phyloP scores from a whole-genome alignment of 1,140 invertebrate genomes.

The Eufriesea mexicana region DNA sequence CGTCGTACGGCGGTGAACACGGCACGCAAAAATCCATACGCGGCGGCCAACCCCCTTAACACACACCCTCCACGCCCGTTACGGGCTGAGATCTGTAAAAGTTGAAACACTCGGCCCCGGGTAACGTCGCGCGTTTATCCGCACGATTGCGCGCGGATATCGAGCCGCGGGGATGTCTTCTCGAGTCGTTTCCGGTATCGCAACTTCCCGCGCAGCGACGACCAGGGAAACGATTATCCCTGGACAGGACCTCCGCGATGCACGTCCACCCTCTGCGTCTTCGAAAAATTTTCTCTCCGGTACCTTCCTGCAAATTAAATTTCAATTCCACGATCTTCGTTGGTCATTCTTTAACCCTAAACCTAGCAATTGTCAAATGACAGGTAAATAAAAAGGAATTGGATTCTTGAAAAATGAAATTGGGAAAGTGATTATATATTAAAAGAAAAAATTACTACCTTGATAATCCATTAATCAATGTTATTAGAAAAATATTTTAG shows the following conservation, averaged over 20 bases:
- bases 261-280: not conserved
- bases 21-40: constrained; percentile 51
- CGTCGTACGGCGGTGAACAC: constrained; percentile 18
- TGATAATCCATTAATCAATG: too few species aligned
- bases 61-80: constrained; percentile 10
- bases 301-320: not conserved
- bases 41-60: constrained; percentile 20
- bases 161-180: constrained; percentile 44
- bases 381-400: too few species aligned
- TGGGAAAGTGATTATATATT: too few species aligned
- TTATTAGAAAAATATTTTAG: too few species aligned
- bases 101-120: constrained; percentile 44
- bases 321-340: not conserved
- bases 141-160: constrained; percentile 50
- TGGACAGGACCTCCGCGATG: not conserved
- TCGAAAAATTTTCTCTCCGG: not conserved
- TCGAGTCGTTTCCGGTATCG: constrained; percentile 41
- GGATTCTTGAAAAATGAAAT: too few species aligned
- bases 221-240: constrained; percentile 25
- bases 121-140: constrained; percentile 47
- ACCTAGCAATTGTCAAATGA: too few species aligned
- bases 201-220: constrained; percentile 19
- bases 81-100: constrained; percentile 46
- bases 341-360: too few species aligned
- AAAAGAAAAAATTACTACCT: too few species aligned